Base-by-base conservation (phyloP, 2,797 vertebrate species). In the Brotula barbata region DNA sequence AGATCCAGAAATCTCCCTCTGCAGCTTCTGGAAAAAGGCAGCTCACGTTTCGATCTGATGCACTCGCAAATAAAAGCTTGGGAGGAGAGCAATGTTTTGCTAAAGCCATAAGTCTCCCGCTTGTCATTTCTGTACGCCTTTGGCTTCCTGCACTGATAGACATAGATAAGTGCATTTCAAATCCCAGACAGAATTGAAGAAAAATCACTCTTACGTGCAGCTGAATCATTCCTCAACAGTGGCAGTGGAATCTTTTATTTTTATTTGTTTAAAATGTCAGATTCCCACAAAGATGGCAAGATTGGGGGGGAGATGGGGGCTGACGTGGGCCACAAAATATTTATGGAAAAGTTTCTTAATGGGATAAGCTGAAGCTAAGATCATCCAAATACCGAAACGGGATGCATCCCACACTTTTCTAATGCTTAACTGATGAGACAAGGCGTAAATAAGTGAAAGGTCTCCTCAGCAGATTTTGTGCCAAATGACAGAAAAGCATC, bases 151-250 rank as follows among this genome's bases (percentile, higher is more conserved):
- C 48, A 0, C 58, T 65, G 54, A 72, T 61, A 52, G 66, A 73
- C 76, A 68, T 64, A 67, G 66, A 82, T 80, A 59, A 70, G 41
- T 10, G 11, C 9, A 17, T 67, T 81, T 73, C 34, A 50, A 55
- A 41, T 33, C 49, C 41, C 7, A 80, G 69, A 76, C 77, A 71
- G 63, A 68, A 68, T 58, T 68, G 17, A 58, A 61, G 54, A 49
- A 37, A 13, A 64, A 71, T 78, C n/a, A 51, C 85, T 75, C 82
- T 82, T 47, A 85, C 81, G 34, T 78, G 69, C 62, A 72, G 68
- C 64, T 71, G 73, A 80, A 81, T 82, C 78, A 75, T 72, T 71
- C 68, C 65, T 64, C 60, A 6, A 33, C 59, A 75, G 49, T 45
- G 44, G 33, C 61, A 51, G 14, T 1, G 7, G 41, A 44, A 61